Percentiles rank a stretch among this genome's conserved stretches.
Evolutionary conservation across 2,797 vertebrate species (phyloP).

Genomic region (Coccyzus lansbergi): DNA sequence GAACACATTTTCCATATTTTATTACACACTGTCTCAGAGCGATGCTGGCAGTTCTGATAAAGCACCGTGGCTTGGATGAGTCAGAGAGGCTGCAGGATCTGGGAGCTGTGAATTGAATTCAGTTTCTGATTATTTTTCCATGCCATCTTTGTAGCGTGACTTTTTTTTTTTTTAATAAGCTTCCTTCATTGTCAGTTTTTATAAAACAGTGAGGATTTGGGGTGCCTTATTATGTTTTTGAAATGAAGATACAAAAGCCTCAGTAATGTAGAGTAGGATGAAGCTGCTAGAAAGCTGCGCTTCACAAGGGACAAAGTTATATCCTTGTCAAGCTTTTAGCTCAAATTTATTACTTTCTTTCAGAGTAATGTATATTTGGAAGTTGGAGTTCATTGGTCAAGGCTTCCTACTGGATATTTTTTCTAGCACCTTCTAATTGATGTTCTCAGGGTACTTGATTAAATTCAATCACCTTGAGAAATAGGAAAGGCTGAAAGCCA

Average conservation of each 20-base stretch:
- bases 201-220: not conserved
- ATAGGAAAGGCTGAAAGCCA: not conserved
- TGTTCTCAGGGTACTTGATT: not conserved
- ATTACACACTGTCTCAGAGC: conserved; percentile 1
- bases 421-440: not conserved
- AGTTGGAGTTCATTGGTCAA: not conserved
- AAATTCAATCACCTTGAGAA: not conserved
- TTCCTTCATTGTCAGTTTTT: not conserved
- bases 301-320: not conserved
- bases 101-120: conserved; percentile 23
- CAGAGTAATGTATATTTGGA: not conserved
- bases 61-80: conserved; percentile 31
- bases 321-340: not conserved
- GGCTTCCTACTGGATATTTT: not conserved
- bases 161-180: not conserved
- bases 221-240: not conserved
- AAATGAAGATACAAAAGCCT: not conserved
- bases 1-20: conserved; percentile 33
- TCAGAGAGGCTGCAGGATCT: conserved; percentile 36
- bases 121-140: not conserved
- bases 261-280: not conserved
- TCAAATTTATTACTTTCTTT: not conserved
- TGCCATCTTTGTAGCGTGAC: not conserved
- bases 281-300: not conserved
- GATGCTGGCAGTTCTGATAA: conserved; percentile 33